Percentiles rank a stretch among this genome's conserved stretches.
phyloP scores from a whole-genome alignment of 2,113 vertebrate species.

The Manacus vitellinus region DNA sequence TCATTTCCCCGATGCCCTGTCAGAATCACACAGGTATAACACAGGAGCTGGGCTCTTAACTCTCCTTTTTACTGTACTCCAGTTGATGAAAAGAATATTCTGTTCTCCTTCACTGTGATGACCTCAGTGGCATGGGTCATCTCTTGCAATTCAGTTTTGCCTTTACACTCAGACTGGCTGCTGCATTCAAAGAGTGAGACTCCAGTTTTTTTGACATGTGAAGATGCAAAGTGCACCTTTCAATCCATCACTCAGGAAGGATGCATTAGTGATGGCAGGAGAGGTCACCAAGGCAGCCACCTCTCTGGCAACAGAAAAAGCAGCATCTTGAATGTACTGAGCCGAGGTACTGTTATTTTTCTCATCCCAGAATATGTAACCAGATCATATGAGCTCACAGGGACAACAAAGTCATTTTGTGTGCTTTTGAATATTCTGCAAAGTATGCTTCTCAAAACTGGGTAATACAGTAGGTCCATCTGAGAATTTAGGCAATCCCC shows the following conservation, averaged over 20 bases:
- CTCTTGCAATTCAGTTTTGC: neutral
- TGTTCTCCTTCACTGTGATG: neutral
- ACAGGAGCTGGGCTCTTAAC: neutral
- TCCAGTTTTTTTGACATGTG: neutral
- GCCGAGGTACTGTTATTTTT: neutral
- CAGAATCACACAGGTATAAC: neutral
- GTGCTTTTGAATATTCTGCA: neutral
- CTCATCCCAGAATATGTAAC: neutral
- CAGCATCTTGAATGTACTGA: slow-evolving; percentile 2
- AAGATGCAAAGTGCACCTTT: neutral
- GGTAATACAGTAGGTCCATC: neutral
- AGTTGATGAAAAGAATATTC: neutral
- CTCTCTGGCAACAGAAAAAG: neutral
- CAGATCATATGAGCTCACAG: neutral
- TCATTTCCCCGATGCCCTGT: neutral
- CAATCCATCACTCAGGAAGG: neutral
- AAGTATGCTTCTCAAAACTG: neutral
- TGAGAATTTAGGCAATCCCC: neutral
- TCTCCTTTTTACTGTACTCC: neutral
- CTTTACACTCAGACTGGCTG: neutral
- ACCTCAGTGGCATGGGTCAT: neutral
- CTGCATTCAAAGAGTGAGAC: neutral
- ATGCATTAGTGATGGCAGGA: neutral
- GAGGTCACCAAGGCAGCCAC: neutral
- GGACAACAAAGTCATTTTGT: neutral